These are phyloP conservation scores for Emydura subglobosa DNA, from an alignment of 2,113 vertebrate genomes.

Conservation along the genomic window DNA sequence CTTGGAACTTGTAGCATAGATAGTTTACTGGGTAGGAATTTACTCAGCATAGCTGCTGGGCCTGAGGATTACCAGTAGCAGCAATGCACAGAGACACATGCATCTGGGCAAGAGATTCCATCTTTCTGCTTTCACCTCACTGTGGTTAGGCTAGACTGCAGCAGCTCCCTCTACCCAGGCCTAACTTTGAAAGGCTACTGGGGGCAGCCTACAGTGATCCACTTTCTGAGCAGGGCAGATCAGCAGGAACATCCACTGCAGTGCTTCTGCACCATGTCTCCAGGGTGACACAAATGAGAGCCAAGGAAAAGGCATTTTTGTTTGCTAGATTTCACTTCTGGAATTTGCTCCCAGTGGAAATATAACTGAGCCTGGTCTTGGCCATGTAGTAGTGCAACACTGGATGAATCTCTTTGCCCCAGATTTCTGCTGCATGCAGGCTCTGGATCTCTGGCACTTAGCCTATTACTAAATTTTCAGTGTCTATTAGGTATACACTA, in stretches of 20 bases:
- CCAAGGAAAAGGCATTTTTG: neutral
- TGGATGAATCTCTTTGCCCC: neutral
- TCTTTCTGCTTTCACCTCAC: neutral
- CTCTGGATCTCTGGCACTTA: neutral
- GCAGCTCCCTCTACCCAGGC: neutral
- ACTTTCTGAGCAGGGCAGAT: neutral
- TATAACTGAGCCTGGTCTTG: neutral
- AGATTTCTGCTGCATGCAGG: neutral
- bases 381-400: neutral
- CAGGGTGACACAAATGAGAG: neutral
- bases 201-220: neutral
- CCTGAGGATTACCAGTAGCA: neutral
- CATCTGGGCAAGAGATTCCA: too few relatives aligned
- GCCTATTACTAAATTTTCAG: neutral
- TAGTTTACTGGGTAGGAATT: neutral
- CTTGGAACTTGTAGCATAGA: accelerated
- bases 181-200: neutral
- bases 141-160: neutral
- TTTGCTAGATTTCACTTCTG: neutral
- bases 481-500: neutral
- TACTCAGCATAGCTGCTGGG: accelerated
- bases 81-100: too few relatives aligned
- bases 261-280: neutral
- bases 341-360: neutral
- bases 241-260: neutral